These are phyloP conservation scores for Lophotriccus pileatus DNA, from an alignment of 2,797 vertebrate species.

Conservation along the genomic window DNA sequence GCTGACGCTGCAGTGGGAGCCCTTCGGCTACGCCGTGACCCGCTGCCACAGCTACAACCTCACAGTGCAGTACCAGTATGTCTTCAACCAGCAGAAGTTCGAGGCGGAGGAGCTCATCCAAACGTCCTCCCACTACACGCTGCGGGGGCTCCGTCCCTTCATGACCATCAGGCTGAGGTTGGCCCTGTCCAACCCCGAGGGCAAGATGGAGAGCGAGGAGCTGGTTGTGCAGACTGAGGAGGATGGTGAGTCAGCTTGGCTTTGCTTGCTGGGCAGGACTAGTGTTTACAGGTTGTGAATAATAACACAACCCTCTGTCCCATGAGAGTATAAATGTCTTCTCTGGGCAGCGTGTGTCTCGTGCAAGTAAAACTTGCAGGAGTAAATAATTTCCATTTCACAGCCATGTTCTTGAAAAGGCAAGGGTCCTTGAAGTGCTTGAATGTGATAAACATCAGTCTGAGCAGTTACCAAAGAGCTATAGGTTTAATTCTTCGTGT, in stretches of 20 bases:
- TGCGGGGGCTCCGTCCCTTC: conserved; percentile 90
- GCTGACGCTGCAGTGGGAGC: conserved; percentile 95
- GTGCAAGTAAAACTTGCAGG: neutral
- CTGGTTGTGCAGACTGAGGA: conserved; percentile 95
- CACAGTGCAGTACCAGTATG: conserved; percentile 94
- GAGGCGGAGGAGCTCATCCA: conserved; percentile 90
- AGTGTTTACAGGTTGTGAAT: neutral
- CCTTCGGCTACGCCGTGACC: conserved; percentile 92
- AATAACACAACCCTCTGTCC: neutral
- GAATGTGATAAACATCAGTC: neutral
- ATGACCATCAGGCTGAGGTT: conserved; percentile 88
- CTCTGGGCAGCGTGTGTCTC: neutral
- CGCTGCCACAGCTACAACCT: conserved; percentile 98
- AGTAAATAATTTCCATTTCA: neutral
- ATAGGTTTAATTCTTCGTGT: neutral
- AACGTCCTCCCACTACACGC: conserved; percentile 92
- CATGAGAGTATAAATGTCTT: neutral
- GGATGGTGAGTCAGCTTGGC: conserved; percentile 77
- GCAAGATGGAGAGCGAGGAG: conserved; percentile 93
- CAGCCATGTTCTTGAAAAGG: neutral
- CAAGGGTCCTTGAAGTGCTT: neutral
- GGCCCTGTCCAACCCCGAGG: conserved; percentile 92
- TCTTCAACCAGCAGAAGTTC: conserved; percentile 93
- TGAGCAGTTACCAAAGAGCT: neutral
- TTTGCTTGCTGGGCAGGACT: neutral